phyloP scores from a whole-genome alignment of 1,140 invertebrate species.

The Magallana gigas region DNA sequence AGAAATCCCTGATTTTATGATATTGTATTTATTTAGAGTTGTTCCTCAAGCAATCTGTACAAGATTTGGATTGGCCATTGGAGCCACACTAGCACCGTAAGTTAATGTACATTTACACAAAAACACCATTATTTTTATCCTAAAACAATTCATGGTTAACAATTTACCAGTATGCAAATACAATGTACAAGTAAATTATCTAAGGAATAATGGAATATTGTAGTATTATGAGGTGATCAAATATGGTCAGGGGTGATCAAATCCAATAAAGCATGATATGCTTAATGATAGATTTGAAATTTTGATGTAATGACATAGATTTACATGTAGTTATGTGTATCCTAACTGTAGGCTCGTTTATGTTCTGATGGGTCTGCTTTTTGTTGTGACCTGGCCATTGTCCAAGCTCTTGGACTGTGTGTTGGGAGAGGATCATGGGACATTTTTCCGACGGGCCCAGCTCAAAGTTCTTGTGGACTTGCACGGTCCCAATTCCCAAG shows the following conservation, averaged over 20 bases:
- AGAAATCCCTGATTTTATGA: not conserved
- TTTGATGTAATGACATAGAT: no score
- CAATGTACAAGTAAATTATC: no score
- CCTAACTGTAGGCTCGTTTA: slow-evolving; percentile 71
- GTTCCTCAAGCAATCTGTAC: slow-evolving; percentile 77
- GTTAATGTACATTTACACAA: slow-evolving; percentile 48
- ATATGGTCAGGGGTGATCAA: no score
- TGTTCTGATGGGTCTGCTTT: slow-evolving; percentile 73
- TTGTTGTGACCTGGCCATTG: slow-evolving; percentile 75
- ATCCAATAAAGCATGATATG: no score
- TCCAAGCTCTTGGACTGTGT: slow-evolving; percentile 76
- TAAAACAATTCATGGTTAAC: no score
- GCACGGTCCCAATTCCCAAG: slow-evolving; percentile 58
- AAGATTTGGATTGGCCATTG: slow-evolving; percentile 76
- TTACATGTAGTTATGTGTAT: not conserved
- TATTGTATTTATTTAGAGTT: slow-evolving; percentile 65
- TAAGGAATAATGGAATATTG: no score
- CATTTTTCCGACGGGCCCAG: slow-evolving; percentile 73
- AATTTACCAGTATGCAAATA: no score
- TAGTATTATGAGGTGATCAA: no score
- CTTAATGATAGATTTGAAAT: no score
- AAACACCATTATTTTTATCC: no score
- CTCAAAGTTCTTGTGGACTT: slow-evolving; percentile 73
- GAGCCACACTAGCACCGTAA: slow-evolving; percentile 75
- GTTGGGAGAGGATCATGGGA: slow-evolving; percentile 72